Evolutionary conservation across 1,140 invertebrate genomes (phyloP).

Genomic region (Lepidurus arcticus): DNA sequence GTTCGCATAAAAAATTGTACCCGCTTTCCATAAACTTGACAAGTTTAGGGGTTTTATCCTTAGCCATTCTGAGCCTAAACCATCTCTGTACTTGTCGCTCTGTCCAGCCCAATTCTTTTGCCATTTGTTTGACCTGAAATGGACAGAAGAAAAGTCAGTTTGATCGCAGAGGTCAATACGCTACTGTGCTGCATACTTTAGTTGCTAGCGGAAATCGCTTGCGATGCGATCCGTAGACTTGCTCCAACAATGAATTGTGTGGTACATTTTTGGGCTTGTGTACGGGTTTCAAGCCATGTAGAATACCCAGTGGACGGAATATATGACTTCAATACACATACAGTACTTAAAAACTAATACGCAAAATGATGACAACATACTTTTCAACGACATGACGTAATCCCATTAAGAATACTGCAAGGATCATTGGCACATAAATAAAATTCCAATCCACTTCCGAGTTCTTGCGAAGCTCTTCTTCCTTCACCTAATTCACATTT

Average conservation of each 20-base stretch:
- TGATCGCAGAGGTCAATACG: not conserved
- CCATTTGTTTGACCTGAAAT: not conserved
- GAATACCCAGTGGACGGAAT: conserved; percentile 9
- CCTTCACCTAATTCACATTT: not conserved
- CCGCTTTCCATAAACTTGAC: conserved; percentile 27
- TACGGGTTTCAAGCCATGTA: not conserved
- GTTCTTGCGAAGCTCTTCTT: conserved; percentile 18
- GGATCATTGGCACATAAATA: conserved; percentile 13
- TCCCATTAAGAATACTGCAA: not conserved
- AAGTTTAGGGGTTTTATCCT: conserved; percentile 21
- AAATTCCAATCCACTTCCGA: conserved; percentile 30
- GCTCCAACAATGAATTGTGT: not conserved
- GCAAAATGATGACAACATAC: not conserved
- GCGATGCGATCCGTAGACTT: not conserved
- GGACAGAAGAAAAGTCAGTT: not conserved
- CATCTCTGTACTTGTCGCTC: conserved; percentile 26
- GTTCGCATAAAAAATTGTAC: not conserved
- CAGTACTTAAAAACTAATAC: not conserved
- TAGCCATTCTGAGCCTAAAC: not conserved
- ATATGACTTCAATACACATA: not conserved
- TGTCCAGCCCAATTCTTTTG: conserved; percentile 24
- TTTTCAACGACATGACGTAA: conserved; percentile 24
- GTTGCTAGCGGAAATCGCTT: not conserved
- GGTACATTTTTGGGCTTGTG: not conserved
- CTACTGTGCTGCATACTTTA: not conserved